phyloP scores from a whole-genome alignment of 2,113 vertebrate genomes.

The Eublepharis macularius region DNA sequence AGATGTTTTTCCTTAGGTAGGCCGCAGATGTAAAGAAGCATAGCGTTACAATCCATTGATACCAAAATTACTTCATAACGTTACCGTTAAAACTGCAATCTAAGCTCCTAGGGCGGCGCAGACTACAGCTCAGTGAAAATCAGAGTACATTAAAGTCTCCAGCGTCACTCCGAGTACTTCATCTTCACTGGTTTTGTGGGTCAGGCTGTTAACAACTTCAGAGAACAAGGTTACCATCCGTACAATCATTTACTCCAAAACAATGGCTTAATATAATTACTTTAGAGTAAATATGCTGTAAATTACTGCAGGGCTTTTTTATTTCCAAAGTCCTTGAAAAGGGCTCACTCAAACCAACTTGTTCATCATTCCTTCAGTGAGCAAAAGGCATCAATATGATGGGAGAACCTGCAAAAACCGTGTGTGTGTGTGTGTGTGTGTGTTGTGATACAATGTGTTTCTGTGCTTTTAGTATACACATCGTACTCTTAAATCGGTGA shows the following conservation, averaged over 20 bases:
- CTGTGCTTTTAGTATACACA: too few relatives aligned
- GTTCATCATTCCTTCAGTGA: not conserved
- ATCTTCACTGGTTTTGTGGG: not conserved
- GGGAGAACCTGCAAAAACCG: not conserved
- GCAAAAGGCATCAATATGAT: not conserved
- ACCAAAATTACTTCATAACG: not conserved
- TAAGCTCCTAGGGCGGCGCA: not conserved
- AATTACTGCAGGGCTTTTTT: not conserved
- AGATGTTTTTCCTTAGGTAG: not conserved
- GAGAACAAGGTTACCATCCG: not conserved
- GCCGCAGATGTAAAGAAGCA: not conserved
- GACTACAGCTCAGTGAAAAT: not conserved
- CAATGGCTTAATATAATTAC: conserved; percentile 17
- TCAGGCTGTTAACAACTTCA: conserved; percentile 13
- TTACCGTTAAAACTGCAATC: not conserved
- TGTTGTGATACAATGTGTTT: too few relatives aligned
- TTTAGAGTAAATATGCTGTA: conserved; percentile 9
- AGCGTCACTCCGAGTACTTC: not conserved
- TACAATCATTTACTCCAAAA: conserved; percentile 2
- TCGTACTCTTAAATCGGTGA: too few relatives aligned
- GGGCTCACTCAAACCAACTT: not conserved
- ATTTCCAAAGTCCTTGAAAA: conserved; percentile 4
- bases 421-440: too few relatives aligned
- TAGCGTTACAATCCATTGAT: not conserved
- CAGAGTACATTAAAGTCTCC: not conserved